phyloP scores from a whole-genome alignment of 92 coral and sea anemone species.

The Zoanthus solanderi region DNA sequence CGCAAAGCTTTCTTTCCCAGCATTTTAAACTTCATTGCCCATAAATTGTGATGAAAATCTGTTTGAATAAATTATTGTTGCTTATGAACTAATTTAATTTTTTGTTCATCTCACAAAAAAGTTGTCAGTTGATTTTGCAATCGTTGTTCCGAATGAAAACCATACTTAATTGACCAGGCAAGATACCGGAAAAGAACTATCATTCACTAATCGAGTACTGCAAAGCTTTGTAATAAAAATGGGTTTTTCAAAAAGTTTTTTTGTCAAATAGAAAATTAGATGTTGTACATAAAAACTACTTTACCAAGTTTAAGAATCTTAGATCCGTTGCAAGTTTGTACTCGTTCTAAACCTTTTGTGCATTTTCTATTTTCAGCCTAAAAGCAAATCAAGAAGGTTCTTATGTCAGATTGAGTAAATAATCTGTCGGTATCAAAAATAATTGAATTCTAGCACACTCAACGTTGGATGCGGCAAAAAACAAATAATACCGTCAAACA shows the following conservation, averaged over 20 bases:
- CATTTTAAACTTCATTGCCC: neutral
- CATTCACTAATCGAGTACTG: neutral
- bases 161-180: constrained; percentile 23
- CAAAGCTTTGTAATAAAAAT: neutral
- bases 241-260: constrained; percentile 9
- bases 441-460: constrained; percentile 76
- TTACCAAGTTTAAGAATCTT: neutral
- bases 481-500: constrained; percentile 59
- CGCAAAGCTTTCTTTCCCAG: neutral
- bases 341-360: constrained; percentile 1
- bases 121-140: neutral
- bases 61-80: neutral
- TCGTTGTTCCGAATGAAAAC: constrained; percentile 11
- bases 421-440: constrained; percentile 60
- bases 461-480: constrained; percentile 69
- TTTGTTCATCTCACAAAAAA: neutral
- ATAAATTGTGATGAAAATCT: neutral
- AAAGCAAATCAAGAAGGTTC: constrained; percentile 50
- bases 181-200: constrained; percentile 22
- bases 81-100: neutral
- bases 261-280: neutral
- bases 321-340: neutral
- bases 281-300: neutral
- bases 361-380: constrained; percentile 77
- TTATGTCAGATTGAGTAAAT: constrained; percentile 74